phyloP scores from a whole-genome alignment of 2,888 invertebrate species.

The Chironomus tentans region DNA sequence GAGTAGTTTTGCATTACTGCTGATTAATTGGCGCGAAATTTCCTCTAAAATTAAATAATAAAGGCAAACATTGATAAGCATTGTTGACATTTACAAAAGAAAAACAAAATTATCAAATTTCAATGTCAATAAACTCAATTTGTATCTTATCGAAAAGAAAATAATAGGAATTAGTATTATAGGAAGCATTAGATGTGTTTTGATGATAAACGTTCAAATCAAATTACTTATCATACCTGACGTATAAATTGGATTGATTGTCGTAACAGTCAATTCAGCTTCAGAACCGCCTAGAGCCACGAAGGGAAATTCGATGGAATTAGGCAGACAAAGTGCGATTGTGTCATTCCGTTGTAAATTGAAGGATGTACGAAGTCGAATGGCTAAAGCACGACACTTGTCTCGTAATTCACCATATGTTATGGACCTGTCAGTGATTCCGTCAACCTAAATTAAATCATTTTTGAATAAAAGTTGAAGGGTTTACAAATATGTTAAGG shows the following conservation, averaged over 20 bases:
- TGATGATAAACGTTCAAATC: neutral
- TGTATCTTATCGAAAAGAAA: neutral
- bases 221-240: slow-evolving; percentile 41
- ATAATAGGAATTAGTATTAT: no score
- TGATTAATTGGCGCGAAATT: slow-evolving; percentile 53
- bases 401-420: slow-evolving; percentile 59
- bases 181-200: neutral
- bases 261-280: slow-evolving; percentile 60
- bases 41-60: slow-evolving; percentile 48
- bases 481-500: no score
- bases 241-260: slow-evolving; percentile 67
- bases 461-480: no score
- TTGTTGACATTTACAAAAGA: neutral
- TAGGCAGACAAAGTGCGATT: slow-evolving; percentile 62
- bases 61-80: neutral
- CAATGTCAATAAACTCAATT: neutral
- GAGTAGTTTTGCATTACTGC: slow-evolving; percentile 54
- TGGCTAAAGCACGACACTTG: slow-evolving; percentile 55
- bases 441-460: slow-evolving; percentile 52
- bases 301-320: slow-evolving; percentile 64
- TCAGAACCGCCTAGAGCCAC: slow-evolving; percentile 56
- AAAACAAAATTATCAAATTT: neutral
- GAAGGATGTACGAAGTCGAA: slow-evolving; percentile 55
- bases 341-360: slow-evolving; percentile 57
- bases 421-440: slow-evolving; percentile 59